Conservation (phyloP, 1,140 invertebrate species). For the Bilobella aurantiaca region DNA sequence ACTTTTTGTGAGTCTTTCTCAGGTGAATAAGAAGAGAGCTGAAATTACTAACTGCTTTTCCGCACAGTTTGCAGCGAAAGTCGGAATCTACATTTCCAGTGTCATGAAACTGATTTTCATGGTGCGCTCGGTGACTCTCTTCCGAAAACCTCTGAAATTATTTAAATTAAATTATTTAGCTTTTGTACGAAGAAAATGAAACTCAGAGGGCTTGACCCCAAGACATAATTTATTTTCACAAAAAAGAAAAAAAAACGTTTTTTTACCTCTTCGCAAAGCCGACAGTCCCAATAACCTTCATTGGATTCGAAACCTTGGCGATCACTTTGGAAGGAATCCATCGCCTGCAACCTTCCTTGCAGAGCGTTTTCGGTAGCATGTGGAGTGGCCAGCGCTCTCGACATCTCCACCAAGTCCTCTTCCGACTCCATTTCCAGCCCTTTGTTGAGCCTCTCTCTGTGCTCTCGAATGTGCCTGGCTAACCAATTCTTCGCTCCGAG, state of each 20-base stretch:
- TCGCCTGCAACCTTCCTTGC: too few relatives aligned
- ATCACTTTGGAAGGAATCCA: too few relatives aligned
- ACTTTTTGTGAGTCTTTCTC: neutral
- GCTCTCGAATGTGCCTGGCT: neutral
- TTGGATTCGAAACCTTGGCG: too few relatives aligned
- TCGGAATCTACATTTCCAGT: neutral
- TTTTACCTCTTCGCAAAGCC: neutral
- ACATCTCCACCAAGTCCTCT: neutral
- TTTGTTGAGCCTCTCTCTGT: neutral
- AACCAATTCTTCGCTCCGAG: neutral
- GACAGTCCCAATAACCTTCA: neutral
- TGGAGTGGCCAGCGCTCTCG: neutral
- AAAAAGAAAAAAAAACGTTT: neutral
- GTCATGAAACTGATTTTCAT: neutral
- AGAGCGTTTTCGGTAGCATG: neutral
- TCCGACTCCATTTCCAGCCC: neutral
- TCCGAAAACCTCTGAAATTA: neutral
- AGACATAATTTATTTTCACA: neutral
- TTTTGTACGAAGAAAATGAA: neutral
- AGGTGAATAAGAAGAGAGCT: neutral
- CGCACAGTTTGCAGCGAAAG: neutral
- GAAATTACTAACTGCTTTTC: neutral
- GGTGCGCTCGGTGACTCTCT: neutral
- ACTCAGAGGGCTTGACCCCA: too few relatives aligned
- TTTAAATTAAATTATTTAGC: neutral